These are phyloP conservation scores for Chrysotoxum bicinctum DNA, from an alignment of 2,888 invertebrate genomes.

Conservation along the genomic window DNA sequence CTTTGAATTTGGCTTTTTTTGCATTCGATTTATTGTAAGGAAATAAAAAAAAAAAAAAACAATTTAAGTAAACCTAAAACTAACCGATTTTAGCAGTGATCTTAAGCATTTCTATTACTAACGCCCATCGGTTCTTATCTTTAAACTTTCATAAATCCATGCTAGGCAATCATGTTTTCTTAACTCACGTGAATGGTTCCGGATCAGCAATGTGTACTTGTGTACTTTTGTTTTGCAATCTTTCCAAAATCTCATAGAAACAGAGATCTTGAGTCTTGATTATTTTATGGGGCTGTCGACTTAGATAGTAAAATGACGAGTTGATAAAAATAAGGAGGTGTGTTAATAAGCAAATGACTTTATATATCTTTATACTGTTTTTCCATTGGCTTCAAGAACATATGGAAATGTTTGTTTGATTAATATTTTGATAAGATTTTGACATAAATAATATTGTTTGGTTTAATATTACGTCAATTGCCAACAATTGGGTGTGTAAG, in stretches of 20 bases:
- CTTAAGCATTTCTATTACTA: too few species aligned
- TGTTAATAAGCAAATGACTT: background rate
- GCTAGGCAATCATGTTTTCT: background rate
- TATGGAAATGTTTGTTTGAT: background rate
- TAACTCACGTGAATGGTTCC: constrained; percentile 27
- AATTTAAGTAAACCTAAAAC: too few species aligned
- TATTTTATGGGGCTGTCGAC: background rate
- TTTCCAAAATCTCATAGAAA: background rate
- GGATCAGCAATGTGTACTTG: constrained; percentile 2
- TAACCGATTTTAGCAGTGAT: too few species aligned
- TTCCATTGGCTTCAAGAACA: background rate
- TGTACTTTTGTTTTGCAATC: constrained; percentile 1
- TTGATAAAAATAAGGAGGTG: constrained; percentile 20
- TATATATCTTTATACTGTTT: background rate
- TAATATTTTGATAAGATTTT: background rate
- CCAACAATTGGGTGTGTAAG: too few species aligned
- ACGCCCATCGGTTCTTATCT: too few species aligned
- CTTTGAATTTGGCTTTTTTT: too few species aligned
- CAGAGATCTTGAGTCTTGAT: background rate
- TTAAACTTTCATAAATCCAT: background rate
- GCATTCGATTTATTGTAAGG: too few species aligned
- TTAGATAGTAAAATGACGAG: background rate
- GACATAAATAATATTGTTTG: too few species aligned
- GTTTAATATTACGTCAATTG: too few species aligned
- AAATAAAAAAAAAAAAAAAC: too few species aligned